phyloP scores from a whole-genome alignment of 2,888 invertebrate genomes.

The Ophion ellenae region DNA sequence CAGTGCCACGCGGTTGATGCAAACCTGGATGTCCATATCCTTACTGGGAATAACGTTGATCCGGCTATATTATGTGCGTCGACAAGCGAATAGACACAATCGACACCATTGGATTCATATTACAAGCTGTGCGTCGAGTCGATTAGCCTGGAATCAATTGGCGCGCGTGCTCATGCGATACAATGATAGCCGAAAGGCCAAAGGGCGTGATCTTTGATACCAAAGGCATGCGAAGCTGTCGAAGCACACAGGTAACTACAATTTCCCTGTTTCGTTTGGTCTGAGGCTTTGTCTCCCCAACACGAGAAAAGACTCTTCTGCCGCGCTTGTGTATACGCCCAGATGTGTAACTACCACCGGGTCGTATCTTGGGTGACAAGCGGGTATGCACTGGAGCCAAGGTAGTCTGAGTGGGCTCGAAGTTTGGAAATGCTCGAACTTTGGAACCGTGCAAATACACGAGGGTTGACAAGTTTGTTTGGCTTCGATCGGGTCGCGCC shows the following conservation, averaged over 20 bases:
- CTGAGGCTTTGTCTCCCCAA: neutral
- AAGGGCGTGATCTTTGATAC: neutral
- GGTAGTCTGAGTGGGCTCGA: neutral
- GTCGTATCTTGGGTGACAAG: neutral
- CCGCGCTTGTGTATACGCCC: too few species aligned
- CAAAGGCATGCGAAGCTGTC: neutral
- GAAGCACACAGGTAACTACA: constrained; percentile 3
- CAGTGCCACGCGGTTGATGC: constrained; percentile 25
- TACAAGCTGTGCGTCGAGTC: too few species aligned
- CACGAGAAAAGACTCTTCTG: too few species aligned
- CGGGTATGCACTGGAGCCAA: neutral
- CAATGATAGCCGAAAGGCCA: neutral
- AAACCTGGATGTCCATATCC: constrained; percentile 54
- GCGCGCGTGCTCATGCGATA: neutral
- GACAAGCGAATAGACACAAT: constrained; percentile 5
- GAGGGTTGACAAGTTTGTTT: neutral
- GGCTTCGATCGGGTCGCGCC: neutral
- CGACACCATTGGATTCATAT: too few species aligned
- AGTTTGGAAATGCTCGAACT: neutral
- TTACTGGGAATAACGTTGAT: constrained; percentile 25
- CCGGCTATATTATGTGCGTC: neutral
- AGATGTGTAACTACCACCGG: neutral
- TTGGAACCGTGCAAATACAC: neutral
- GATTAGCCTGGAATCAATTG: neutral
- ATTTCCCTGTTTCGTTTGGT: constrained; percentile 41